These are phyloP conservation scores for Poeciliopsis turneri DNA, from an alignment of 2,797 vertebrate species.

Conservation along the genomic window DNA sequence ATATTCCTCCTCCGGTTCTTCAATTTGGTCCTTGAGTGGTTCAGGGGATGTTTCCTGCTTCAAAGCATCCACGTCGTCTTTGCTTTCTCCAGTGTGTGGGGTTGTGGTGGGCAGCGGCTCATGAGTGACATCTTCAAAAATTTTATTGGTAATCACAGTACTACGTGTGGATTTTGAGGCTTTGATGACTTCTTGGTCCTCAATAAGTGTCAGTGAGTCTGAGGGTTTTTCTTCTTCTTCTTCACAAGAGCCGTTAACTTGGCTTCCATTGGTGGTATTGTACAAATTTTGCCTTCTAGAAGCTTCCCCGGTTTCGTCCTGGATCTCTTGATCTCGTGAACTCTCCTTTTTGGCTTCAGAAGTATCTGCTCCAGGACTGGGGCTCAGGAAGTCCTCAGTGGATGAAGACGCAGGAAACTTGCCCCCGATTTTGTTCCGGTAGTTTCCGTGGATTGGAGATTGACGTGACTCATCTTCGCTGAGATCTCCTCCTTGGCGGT, in stretches of 20 bases:
- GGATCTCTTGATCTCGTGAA: slow-evolving; percentile 42
- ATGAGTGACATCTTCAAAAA: slow-evolving; percentile 43
- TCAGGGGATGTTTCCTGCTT: slow-evolving; percentile 51
- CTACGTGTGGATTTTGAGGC: slow-evolving; percentile 52
- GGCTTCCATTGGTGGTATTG: slow-evolving; percentile 52
- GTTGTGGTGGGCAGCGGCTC: slow-evolving; percentile 36
- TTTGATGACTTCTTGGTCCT: slow-evolving; percentile 53
- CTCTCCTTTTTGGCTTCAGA: slow-evolving; percentile 42
- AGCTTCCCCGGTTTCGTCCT: slow-evolving; percentile 57
- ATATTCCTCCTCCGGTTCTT: slow-evolving; percentile 84
- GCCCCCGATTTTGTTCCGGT: slow-evolving; percentile 64
- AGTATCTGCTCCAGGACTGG: slow-evolving; percentile 69
- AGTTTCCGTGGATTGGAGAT: slow-evolving; percentile 72
- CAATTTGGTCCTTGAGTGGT: slow-evolving; percentile 65
- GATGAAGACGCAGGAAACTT: slow-evolving; percentile 78
- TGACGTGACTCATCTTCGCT: slow-evolving; percentile 83
- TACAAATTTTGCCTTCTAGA: slow-evolving; percentile 9
- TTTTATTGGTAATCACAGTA: slow-evolving; percentile 45
- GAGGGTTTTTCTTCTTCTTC: slow-evolving; percentile 69
- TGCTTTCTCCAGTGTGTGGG: slow-evolving; percentile 33
- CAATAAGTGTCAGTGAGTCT: slow-evolving; percentile 44
- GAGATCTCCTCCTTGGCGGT: slow-evolving; percentile 76
- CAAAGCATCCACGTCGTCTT: slow-evolving; percentile 50
- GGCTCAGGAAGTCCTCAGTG: slow-evolving; percentile 80
- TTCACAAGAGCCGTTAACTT: slow-evolving; percentile 72